Base-by-base conservation (phyloP, 1,140 invertebrate species). In the Steinernema khuongi region DNA sequence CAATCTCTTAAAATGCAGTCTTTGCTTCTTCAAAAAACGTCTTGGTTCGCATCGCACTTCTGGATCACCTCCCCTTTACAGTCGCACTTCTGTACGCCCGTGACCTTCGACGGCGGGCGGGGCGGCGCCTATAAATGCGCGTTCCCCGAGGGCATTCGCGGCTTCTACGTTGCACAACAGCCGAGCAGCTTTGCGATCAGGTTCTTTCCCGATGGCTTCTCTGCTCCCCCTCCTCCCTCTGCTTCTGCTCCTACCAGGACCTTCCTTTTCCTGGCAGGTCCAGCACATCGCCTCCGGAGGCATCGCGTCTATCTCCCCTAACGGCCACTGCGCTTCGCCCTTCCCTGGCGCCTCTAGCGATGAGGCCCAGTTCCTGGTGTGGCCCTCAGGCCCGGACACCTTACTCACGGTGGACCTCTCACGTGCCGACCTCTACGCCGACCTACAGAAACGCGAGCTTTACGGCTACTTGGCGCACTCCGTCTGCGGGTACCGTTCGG, bases 221-320 rank as follows among this genome's bases (percentile, higher is more conserved):
- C 36, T 41, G 7, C 36, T 41, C n/a, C 36, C n/a, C n/a, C n/a
- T 41, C n/a, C 36, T 41, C n/a, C 36, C 7, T 41, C 36, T 41
- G 7, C 36, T 41, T 41, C 36, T 7, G 36, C 36, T 41, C 36
- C 36, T 11, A n/a, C 36, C 36, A n/a, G 50, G 50, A 60, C 50
- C 50, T 4, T 26, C 50, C 50, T 60, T 60, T 22, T 60, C 50
- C 50, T 60, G 50, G 50, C 50, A 60, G 50, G 26, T 60, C 19
- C 50, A 22, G 2, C 50, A 60, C 26, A 22, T 60, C 11, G 50
- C 50, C 50, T 7, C 7, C 2, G 50, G 50, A 7, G 50, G 50
- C 7, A 60, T 60, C 22, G 22, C 50, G 11, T 11, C 50, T 14
- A 60, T 60, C 4, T 22, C 50, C 22, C 7, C 50, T 7, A 22